A percentile compares a stretch with the other conserved stretches of the same genome.
Evolutionary conservation across 2,888 invertebrate genomes (phyloP).

Genomic region (Dendrolimus houi): DNA sequence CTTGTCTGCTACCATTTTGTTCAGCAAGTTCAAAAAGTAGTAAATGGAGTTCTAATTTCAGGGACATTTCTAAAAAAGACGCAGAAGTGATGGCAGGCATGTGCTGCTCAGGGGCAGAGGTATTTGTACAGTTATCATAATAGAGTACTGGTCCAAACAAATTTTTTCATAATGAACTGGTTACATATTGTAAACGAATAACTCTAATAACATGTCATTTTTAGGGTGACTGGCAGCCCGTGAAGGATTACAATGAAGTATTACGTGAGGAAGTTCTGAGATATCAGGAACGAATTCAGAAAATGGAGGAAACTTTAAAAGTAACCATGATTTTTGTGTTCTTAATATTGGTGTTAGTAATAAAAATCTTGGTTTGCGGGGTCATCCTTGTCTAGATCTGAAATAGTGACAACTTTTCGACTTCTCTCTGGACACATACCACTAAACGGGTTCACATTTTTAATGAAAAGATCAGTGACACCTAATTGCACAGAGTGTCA

Average conservation of each 20-base stretch:
- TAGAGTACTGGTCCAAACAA: slow-evolving; percentile 46
- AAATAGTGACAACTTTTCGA: no score
- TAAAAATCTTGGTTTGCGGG: no score
- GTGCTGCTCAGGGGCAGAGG: slow-evolving; percentile 42
- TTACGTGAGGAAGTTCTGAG: slow-evolving; percentile 27
- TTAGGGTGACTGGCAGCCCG: slow-evolving; percentile 50
- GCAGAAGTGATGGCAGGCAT: slow-evolving; percentile 49
- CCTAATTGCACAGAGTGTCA: no score
- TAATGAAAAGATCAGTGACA: no score
- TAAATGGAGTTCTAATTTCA: slow-evolving; percentile 19
- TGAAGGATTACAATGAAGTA: slow-evolving; percentile 35
- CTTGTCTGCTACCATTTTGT: no score
- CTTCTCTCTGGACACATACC: no score
- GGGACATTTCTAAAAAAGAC: slow-evolving; percentile 43
- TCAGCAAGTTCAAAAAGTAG: no score
- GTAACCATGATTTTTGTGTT: slow-evolving; percentile 12
- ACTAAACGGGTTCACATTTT: no score
- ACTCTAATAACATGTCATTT: slow-evolving; percentile 2
- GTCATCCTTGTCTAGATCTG: no score
- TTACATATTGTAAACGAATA: no score
- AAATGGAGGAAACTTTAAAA: slow-evolving; percentile 45
- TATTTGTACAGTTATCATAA: slow-evolving; percentile 14
- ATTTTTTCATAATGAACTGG: slow-evolving; percentile 6
- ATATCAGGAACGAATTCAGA: slow-evolving; percentile 39
- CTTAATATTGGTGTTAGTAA: no score